phyloP scores from a whole-genome alignment of 2,113 vertebrate species.

The Halcyon senegalensis region DNA sequence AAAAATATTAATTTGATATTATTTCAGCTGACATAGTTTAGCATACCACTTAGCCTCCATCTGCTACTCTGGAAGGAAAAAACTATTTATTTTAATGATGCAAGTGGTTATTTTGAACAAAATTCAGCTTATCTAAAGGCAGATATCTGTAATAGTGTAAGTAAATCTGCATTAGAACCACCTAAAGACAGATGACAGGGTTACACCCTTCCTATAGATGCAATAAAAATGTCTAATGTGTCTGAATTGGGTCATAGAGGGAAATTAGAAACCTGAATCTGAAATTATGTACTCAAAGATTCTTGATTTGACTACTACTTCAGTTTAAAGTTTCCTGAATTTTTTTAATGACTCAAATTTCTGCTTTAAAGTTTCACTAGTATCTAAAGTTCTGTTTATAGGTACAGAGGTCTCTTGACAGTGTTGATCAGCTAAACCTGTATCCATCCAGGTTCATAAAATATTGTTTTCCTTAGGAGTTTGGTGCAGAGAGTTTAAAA shows the following conservation, averaged over 20 bases:
- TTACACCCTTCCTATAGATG: neutral
- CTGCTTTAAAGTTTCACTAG: neutral
- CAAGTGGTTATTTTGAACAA: neutral
- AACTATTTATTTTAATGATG: neutral
- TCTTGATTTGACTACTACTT: neutral
- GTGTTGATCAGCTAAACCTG: neutral
- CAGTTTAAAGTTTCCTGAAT: neutral
- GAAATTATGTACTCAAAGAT: neutral
- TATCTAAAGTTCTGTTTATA: neutral
- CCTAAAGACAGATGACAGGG: neutral
- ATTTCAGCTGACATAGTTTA: neutral
- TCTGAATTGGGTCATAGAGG: neutral
- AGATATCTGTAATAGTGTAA: neutral
- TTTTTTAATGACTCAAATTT: neutral
- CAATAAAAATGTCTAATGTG: neutral
- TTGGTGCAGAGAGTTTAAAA: neutral
- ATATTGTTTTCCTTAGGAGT: neutral
- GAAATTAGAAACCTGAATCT: neutral
- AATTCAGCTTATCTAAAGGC: neutral
- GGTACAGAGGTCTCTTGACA: neutral
- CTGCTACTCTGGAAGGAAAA: neutral
- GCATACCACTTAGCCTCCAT: neutral
- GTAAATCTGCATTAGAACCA: neutral
- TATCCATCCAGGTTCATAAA: neutral
- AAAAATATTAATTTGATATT: neutral